A percentile compares a stretch with the other conserved stretches of the same genome.
Evolutionary conservation across 2,113 vertebrate genomes (phyloP).

Genomic region (Melozone crissalis): DNA sequence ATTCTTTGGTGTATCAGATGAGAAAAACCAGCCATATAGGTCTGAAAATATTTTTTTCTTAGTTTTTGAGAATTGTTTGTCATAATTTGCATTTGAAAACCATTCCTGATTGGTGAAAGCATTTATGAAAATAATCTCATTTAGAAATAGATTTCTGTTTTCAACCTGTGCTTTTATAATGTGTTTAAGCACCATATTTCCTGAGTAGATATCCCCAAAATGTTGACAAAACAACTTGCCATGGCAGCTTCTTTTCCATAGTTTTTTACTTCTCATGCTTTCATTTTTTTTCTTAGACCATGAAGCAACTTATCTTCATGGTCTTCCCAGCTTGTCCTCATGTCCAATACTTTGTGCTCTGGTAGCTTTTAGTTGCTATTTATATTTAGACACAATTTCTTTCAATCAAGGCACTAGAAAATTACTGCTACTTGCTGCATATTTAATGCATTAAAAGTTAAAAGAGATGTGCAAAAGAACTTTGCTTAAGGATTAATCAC

Average conservation of each 20-base stretch:
- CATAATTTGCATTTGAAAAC: neutral
- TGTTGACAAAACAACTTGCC: neutral
- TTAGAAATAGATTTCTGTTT: neutral
- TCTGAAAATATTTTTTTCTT: neutral
- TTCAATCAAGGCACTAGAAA: constrained; percentile 18
- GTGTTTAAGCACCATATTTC: neutral
- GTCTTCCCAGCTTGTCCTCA: neutral
- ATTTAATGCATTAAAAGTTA: neutral
- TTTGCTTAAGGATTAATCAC: constrained; percentile 37
- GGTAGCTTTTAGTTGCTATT: neutral
- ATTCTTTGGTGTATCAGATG: neutral
- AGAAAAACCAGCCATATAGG: neutral
- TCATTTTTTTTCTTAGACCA: neutral
- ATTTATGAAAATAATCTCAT: neutral
- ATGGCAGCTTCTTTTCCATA: neutral
- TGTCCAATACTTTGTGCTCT: neutral
- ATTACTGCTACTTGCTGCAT: neutral
- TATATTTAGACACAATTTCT: neutral
- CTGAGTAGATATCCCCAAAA: neutral
- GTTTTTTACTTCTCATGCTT: neutral
- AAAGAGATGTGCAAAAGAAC: neutral
- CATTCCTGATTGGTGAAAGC: constrained; percentile 5
- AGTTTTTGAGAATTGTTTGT: neutral
- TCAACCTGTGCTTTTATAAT: neutral
- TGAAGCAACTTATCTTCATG: neutral